Base-by-base conservation (phyloP, 2,888 invertebrate genomes). In the Spatulosminthurus flaviceps region DNA sequence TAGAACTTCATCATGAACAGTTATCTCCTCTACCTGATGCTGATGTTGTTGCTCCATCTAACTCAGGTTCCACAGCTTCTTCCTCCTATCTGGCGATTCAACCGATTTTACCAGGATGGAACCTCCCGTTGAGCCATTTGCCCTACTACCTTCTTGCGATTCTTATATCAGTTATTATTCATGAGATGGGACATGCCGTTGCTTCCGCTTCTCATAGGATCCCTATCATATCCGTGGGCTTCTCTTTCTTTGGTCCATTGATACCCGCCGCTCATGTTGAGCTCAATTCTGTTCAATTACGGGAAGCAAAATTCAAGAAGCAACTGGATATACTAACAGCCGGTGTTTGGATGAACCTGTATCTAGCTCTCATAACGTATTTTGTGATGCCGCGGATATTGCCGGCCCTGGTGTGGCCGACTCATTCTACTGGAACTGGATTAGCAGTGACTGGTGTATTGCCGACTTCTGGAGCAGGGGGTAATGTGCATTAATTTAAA, bases 301-400 rank as follows among this genome's bases (percentile, higher is more conserved):
- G 79, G 51, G 85, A 85, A 70, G 81, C 84, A 0, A 76, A 79
- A 16, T 67, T 85, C 22, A 82, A 82, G 60, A 84, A 84, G 66
- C 85, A 85, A 69, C 67, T 85, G 51, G 85, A 85, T 70, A 85
- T 85, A 80, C 76, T 85, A 24, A 83, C 85, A n/a, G 84, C 85
- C 19, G 81, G 79, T 13, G 84, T 85, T 21, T 85, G 84, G 85
- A 84, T 84, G 84, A 85, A 85, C 73, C 81, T 84, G 71, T 84
- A 84, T 61, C 73, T 85, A 19, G 83, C 84, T 41, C 71, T 84
- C 1, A 83, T 85, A n/a, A 81, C 84, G 4, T 85, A 84, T 67
- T 83, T 85, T 70, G 79, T 85, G 1, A 82, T 84, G 72, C 85
- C 85, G 24, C 82, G 82, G 79, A 22, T 85, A 13, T 75, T 85